Percentiles rank a stretch among this genome's conserved stretches.
phyloP scores from a whole-genome alignment of 2,113 vertebrate species.

The Thalassarche chlororhynchos region DNA sequence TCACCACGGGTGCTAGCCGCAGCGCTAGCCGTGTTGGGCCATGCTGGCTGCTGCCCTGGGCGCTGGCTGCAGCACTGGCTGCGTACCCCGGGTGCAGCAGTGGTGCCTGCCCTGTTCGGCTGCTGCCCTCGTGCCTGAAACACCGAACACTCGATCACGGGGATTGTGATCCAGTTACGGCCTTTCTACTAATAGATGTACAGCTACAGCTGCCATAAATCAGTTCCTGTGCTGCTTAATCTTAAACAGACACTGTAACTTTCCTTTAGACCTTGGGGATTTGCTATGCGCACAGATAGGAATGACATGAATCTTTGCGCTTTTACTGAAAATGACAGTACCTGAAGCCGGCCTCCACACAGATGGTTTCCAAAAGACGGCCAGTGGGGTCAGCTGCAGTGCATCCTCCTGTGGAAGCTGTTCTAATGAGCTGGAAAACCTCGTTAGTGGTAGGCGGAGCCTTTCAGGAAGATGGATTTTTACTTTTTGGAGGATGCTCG shows the following conservation, averaged over 20 bases:
- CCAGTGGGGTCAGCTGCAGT: background rate
- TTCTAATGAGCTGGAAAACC: background rate
- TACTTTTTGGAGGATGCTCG: background rate
- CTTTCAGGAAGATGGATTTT: background rate
- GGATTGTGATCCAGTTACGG: fast-evolving
- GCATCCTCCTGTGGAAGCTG: background rate
- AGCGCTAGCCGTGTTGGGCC: fast-evolving
- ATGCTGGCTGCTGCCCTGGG: background rate
- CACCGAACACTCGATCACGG: fast-evolving
- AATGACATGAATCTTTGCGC: fast-evolving
- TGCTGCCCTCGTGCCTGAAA: fast-evolving
- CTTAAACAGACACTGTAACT: fast-evolving
- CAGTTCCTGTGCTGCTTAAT: fast-evolving
- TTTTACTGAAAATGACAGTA: fast-evolving
- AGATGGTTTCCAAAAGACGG: background rate
- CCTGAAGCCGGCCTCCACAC: background rate
- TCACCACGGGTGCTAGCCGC: background rate
- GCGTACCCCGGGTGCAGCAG: too few species aligned
- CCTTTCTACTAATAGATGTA: fast-evolving
- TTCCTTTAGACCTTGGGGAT: background rate
- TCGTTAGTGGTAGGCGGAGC: background rate
- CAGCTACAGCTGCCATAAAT: fast-evolving
- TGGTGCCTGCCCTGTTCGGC: background rate
- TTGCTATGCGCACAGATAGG: fast-evolving
- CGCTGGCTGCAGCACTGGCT: fast-evolving